Evolutionary conservation across 2,797 vertebrate species (phyloP), one percentile per base, ranked within the genome.

Genomic region (Poecilia picta): DNA sequence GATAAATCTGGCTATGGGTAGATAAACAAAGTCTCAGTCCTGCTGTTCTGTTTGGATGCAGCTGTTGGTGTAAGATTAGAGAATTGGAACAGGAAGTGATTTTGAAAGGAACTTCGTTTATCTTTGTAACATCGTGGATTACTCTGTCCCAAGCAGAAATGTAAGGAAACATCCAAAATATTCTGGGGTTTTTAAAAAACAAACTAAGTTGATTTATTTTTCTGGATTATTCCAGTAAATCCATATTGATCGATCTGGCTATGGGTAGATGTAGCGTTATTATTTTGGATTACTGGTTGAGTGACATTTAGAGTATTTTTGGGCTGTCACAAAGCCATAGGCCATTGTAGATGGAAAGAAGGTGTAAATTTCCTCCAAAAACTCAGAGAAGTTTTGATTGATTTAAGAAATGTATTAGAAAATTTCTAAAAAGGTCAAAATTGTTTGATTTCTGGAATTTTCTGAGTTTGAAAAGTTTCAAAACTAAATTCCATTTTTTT

Each of bases 31-130:
- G 18, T 23, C 3, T 39, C 8, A 5, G 33, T 81, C 74, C 77
- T 31, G 20, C 78, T 81, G 51, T 55, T 80, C 68, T 55, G 70
- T 76, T 76, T 51, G 72, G 36, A 83, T 62, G 55, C 49, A 64
- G 75, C 45, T 81, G 76, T 78, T 45, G 36, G 18, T 49, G 72
- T 87, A 72, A 71, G 75, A 85, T 79, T 75, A 73, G 59, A 80
- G 18, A 80, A 51, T 71, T 71, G 57, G 41, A n/a, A 74, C 76
- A 79, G 41, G 15, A 45, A 51, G 68, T 45, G 47, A 82, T 73
- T 47, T 20, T 43, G 1, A 15, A 33, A 81, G 46, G 31, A 49
- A 49, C 49, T 73, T 80, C 13, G 2, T 36, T 8, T 13, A 70
- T 78, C n/a, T 78, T 75, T 62, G 55, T 59, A 46, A 49, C 59